Evolutionary conservation across 2,113 vertebrate species (phyloP).

Genomic region (Mormyrus lacerda): DNA sequence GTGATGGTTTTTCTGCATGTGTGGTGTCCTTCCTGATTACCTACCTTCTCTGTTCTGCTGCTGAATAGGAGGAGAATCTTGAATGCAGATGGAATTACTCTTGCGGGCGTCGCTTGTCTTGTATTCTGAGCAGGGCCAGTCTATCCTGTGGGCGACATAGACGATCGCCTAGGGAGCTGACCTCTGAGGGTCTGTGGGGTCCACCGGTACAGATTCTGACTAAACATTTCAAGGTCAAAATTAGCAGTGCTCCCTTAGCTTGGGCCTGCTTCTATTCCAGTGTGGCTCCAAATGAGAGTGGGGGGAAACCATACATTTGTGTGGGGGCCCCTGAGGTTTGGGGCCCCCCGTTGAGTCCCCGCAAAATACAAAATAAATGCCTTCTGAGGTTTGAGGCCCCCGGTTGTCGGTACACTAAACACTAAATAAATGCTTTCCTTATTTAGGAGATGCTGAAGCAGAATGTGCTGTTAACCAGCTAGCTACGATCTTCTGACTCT

Average conservation of each 20-base stretch:
- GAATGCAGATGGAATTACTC: background rate
- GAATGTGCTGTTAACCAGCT: background rate
- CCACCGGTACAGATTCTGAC: background rate
- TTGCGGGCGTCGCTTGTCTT: background rate
- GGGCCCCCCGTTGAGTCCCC: background rate
- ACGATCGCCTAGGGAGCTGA: background rate
- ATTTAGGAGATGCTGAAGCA: background rate
- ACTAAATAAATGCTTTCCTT: background rate
- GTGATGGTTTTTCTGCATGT: background rate
- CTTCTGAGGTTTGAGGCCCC: background rate
- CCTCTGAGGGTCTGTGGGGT: background rate
- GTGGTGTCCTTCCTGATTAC: background rate
- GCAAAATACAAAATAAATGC: background rate
- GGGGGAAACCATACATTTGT: background rate
- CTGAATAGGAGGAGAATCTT: background rate
- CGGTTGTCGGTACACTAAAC: background rate
- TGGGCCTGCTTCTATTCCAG: background rate
- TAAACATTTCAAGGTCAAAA: background rate
- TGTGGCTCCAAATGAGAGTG: background rate
- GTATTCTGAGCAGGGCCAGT: background rate
- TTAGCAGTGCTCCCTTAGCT: background rate
- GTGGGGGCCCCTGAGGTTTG: background rate
- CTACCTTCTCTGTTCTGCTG: background rate
- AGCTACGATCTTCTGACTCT: background rate
- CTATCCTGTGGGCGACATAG: background rate